These are phyloP conservation scores for Hyposoter dolosus DNA, from an alignment of 2,888 invertebrate species.

Conservation along the genomic window DNA sequence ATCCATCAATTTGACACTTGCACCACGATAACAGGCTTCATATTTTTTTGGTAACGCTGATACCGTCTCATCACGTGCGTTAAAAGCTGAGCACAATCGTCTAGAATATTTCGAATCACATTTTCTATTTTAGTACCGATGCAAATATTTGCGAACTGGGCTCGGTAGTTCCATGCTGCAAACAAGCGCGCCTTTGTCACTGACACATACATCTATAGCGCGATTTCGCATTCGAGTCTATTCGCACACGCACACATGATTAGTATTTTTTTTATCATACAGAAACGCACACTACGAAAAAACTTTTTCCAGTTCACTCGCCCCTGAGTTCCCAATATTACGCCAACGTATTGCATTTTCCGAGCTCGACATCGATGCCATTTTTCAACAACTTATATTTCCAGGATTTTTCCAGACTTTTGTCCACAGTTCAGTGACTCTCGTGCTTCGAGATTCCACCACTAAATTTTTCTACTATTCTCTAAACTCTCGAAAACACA, in stretches of 20 bases:
- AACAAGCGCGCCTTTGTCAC: constrained; percentile 71
- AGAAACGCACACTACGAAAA: constrained; percentile 26
- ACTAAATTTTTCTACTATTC: too few species aligned
- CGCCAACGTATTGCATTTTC: constrained; percentile 55
- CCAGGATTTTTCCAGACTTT: neutral
- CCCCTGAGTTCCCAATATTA: constrained; percentile 47
- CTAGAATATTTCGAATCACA: constrained; percentile 73
- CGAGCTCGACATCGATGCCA: neutral
- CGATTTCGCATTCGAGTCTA: neutral
- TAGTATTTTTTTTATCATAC: constrained; percentile 32
- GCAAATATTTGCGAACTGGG: constrained; percentile 74
- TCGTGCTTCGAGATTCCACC: neutral
- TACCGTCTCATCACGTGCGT: constrained; percentile 6
- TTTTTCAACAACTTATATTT: neutral
- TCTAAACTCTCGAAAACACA: neutral
- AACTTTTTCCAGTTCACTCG: constrained; percentile 40
- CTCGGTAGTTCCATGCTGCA: constrained; percentile 68
- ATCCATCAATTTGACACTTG: neutral
- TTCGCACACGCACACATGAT: neutral
- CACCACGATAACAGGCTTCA: neutral
- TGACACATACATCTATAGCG: constrained; percentile 4
- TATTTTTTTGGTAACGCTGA: constrained; percentile 5
- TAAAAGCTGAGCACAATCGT: constrained; percentile 58
- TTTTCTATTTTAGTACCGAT: constrained; percentile 70
- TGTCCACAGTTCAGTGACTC: neutral